A percentile compares a stretch with the other conserved stretches of the same genome.
phyloP scores from a whole-genome alignment of 2,888 invertebrate species.

The Macaria liturata region DNA sequence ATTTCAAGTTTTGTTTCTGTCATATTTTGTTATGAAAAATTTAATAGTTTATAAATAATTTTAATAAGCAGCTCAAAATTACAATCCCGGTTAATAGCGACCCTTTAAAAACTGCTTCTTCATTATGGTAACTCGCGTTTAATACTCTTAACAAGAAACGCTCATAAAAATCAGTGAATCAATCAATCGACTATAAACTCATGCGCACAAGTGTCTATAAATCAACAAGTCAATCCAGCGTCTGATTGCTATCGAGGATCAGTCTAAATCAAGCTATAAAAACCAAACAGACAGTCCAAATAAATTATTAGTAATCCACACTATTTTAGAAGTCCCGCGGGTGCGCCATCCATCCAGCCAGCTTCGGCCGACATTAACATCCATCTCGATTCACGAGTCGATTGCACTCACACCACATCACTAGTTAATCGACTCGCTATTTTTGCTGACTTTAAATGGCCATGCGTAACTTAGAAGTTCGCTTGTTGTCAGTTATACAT shows the following conservation, averaged over 20 bases:
- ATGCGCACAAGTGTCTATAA: slow-evolving; percentile 3
- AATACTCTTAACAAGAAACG: too few relatives aligned
- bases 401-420: slow-evolving; percentile 27
- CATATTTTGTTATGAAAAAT: too few relatives aligned
- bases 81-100: too few relatives aligned
- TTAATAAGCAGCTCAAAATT: too few relatives aligned
- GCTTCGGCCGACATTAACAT: slow-evolving; percentile 35
- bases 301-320: slow-evolving; percentile 39
- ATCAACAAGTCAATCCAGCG: slow-evolving; percentile 1
- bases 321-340: slow-evolving; percentile 35
- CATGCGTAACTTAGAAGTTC: too few relatives aligned
- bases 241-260: slow-evolving; percentile 10
- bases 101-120: too few relatives aligned
- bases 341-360: slow-evolving; percentile 34
- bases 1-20: too few relatives aligned
- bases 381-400: slow-evolving; percentile 35
- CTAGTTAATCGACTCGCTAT: slow-evolving; percentile 27
- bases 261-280: slow-evolving; percentile 32
- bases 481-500: too few relatives aligned
- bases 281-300: slow-evolving; percentile 32
- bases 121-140: too few relatives aligned
- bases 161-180: neutral
- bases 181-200: slow-evolving; percentile 1
- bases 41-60: too few relatives aligned
- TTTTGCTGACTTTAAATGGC: slow-evolving; percentile 2